Base-by-base conservation (phyloP, 2,888 invertebrate species). In the Macrosiphum euphorbiae region DNA sequence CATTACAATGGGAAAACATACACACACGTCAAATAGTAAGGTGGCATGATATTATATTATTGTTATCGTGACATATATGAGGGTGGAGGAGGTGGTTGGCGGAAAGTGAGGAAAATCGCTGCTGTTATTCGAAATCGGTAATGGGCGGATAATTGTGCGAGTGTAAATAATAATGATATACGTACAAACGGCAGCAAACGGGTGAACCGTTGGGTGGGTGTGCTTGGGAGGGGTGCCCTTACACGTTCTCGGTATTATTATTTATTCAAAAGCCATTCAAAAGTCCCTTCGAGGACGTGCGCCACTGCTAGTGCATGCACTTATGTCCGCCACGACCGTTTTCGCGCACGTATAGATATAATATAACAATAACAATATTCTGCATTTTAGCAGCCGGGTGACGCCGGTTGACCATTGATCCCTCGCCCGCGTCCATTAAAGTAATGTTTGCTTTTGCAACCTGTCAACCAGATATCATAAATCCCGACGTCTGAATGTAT, bases 381-480 rank as follows among this genome's bases (percentile, higher is more conserved):
- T 35, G 93, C 86, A 41, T 87, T 94, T 94, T 94, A 90, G 90
- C 90, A 50, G 94, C n/a, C n/a, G n/a, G 28, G 47, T 50, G 52
- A 52, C 94, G 94, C 90, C 90, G 67, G 90, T 94, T 94, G 94
- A 94, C 86, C 94, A 90, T 94, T 94, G 93, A 93, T 93, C 93
- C 93, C 93, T 61, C 85, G 55, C 35, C 84, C 55, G 50, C 24
- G 85, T 90, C 94, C 94, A 94, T 94, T 94, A 94, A 90, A 90
- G 90, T 86, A 94, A 94, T 94, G 90, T 94, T 94, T 94, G 94
- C 86, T 94, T 94, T 94, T 87, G 87, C 94, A 86, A 94, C 94
- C 94, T 94, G 94, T 94, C 94, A 94, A 87, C 86, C 61, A 67
- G 86, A 94, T 94, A 94, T 94, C 94, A 87, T 90, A 90, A 90